Base-by-base conservation (phyloP, 2,888 invertebrate species). In the Trachelus stipa region DNA sequence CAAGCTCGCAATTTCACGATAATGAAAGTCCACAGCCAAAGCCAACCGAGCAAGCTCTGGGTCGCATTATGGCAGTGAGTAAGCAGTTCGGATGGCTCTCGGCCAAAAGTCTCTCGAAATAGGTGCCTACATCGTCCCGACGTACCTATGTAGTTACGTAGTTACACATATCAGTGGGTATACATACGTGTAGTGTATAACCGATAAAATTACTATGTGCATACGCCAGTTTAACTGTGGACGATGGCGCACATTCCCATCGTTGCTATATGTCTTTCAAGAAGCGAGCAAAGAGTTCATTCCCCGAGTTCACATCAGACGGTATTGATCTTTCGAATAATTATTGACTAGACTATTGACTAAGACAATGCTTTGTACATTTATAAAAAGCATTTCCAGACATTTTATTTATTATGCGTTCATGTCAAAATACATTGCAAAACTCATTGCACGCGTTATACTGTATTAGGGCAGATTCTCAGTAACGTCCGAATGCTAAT, bases 101-200 rank as follows among this genome's bases (percentile, higher is more conserved):
- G 78, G 83, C 86, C 86, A 86, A 84, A 83, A 85, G 77, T 81
- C 79, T 85, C 87, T 87, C 83, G 84, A 86, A 86, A 86, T 87
- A 87, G 86, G 83, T 83, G 81, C 77, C 81, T 82, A 82, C 82
- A 80, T 81, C 77, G 79, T 75, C 73, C 9, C 56, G 23, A 23
- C 75, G 78, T 75, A 76, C 73, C 73, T 78, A 56, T 71, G 71
- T 71, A 31, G 33, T 11, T 56, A 31, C 71, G 71, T 71, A 31
- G 71, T 71, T 34, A 34, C 71, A 34, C 31, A 23, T 30, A 30
- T 71, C 31, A 31, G 71, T 12, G 4, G 31, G 34, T 71, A 31
- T 71, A 71, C 71, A 71, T 71, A 71, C 71, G 71, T 12, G 12
- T 11, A 12, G 71, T 34, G 31, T 34, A 34, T 34, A 71, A 31